These are phyloP conservation scores for Leucoraja erinaceus DNA, from an alignment of 2,113 vertebrate species.

Conservation along the genomic window DNA sequence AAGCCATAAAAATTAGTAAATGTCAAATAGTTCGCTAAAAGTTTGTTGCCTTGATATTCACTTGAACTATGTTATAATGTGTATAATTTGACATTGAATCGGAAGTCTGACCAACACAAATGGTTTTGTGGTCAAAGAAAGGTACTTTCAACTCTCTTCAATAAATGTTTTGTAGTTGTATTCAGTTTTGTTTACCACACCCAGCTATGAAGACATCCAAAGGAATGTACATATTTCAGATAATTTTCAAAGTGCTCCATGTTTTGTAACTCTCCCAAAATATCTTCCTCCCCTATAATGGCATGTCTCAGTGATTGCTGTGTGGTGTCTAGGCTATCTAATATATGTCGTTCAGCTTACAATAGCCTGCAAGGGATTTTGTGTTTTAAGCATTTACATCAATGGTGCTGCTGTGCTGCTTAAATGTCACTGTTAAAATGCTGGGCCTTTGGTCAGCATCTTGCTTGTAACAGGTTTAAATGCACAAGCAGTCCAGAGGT, in stretches of 20 bases:
- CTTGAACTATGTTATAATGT: not conserved
- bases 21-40: not conserved
- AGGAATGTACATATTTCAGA: not conserved
- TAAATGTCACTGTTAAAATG: not conserved
- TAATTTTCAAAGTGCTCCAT: not conserved
- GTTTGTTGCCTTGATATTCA: not conserved
- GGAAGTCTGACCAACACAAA: not conserved
- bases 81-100: not conserved
- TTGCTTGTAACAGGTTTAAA: not conserved
- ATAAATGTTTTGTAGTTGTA: not conserved
- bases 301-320: not conserved
- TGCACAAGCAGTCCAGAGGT: not conserved
- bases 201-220: not conserved
- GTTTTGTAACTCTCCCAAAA: not conserved
- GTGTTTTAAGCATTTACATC: not conserved
- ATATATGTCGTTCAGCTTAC: not conserved
- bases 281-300: not conserved
- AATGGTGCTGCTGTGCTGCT: no score
- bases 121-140: not conserved
- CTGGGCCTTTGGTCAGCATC: not conserved
- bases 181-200: not conserved
- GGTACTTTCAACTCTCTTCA: not conserved
- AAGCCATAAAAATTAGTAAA: not conserved
- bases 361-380: not conserved
- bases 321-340: not conserved